Evolutionary conservation across 2,888 invertebrate genomes (phyloP).

Genomic region (Tinea trinotella): DNA sequence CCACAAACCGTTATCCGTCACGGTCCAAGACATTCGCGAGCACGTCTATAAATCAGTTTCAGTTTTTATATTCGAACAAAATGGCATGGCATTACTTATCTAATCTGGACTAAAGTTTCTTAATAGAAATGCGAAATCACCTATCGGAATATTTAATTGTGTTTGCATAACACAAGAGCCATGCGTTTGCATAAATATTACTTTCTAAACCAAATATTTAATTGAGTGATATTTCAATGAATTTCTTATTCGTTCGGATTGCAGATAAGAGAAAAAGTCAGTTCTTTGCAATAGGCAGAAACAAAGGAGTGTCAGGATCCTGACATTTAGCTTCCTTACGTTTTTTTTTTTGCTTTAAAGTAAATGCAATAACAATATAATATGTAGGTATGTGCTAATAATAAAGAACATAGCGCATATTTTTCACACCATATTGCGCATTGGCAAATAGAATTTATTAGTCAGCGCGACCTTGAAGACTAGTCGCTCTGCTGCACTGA

Average conservation of each 20-base stretch:
- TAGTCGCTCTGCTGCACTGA: conserved; percentile 42
- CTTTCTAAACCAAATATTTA: no score
- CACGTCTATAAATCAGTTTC: conserved; percentile 35
- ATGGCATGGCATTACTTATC: background rate
- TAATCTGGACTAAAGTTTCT: conserved; percentile 13
- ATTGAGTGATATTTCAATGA: no score
- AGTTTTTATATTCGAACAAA: conserved; percentile 25
- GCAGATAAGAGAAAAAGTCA: no score
- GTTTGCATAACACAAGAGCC: background rate
- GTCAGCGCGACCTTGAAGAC: conserved; percentile 45
- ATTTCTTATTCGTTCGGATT: no score
- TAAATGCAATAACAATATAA: no score
- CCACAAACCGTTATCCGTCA: conserved; percentile 41
- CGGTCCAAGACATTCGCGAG: conserved; percentile 30
- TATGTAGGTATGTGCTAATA: background rate
- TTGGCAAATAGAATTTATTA: background rate
- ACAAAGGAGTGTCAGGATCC: no score
- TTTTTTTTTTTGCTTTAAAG: no score
- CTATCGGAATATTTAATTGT: background rate
- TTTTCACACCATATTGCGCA: conserved; percentile 2
- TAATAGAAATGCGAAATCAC: conserved; percentile 3
- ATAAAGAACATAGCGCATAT: background rate
- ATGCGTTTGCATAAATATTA: no score
- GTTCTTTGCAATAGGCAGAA: no score
- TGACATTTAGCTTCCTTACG: no score